Evolutionary conservation across 23 tunicate genomes (phyloP), one percentile per base, ranked within the genome.

Genomic region (Styela plicata): DNA sequence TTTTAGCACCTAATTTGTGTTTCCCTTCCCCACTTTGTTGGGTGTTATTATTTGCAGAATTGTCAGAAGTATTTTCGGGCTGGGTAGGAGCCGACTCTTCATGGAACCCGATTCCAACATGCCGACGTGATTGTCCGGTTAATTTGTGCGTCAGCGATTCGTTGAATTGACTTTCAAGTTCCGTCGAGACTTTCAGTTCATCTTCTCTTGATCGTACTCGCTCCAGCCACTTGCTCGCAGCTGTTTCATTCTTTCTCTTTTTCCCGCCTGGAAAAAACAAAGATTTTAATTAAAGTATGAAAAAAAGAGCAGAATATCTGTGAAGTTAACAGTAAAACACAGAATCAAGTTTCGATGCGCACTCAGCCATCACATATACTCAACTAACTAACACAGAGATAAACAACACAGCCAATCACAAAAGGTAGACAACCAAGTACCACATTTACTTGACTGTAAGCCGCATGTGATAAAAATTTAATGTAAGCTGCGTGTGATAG

Each of bases 41-140:
- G 13, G 57, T 44, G 13, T 44, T 44, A 44, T 44, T 44, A 71
- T 33, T 21, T 71, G 37, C 34, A 21, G 23, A 26, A 28, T 33
- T 5, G 3, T 34, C 2, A 3, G 26, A 5, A 18, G 77, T 21
- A 3, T 71, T 22, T 71, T 33, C 24, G 29, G 36, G 24, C 36
- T 3, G 18, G 29, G 77, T 27, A 2, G 77, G 37, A 16, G 32
- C 5, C 16, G 71, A 18, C 20, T 71, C 77, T 21, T 78, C 68
- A 23, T 78, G 63, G 78, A 85, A 85, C 2, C 88, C 88, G 68
- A 85, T 85, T 2, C 88, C 88, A 24, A 61, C 82, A 67, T 85
- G 88, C 22, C 88, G 66, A 34, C 88, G 67, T 26, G 88, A 69
- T 31, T 66, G 63, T 2, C 88, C 88, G 36, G 83, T 80, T 25